Percentiles rank a stretch among this genome's conserved stretches.
These are phyloP conservation scores for Gambusia yucatana DNA, from an alignment of 2,797 vertebrate genomes.

Conservation along the genomic window DNA sequence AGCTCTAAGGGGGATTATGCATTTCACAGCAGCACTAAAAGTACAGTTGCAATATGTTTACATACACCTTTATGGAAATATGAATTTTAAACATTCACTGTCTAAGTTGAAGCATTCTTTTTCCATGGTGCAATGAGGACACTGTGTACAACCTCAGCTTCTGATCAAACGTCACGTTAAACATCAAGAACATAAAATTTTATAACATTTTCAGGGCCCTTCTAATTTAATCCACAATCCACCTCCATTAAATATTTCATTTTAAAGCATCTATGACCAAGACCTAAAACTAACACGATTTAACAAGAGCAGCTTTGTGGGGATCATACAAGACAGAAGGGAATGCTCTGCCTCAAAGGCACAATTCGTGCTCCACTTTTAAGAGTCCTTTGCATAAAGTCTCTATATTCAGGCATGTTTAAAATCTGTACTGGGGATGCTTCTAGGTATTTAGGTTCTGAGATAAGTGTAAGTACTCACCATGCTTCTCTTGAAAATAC, in stretches of 20 bases:
- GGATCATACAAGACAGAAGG: not conserved
- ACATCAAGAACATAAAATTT: not conserved
- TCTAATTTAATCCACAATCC: not conserved
- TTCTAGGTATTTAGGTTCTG: slow-evolving; percentile 2
- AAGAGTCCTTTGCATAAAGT: slow-evolving; percentile 42
- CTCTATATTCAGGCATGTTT: slow-evolving; percentile 12
- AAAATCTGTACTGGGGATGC: slow-evolving; percentile 15
- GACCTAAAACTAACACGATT: not conserved
- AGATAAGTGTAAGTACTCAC: not conserved
- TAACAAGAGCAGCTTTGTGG: not conserved
- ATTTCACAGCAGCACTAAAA: not conserved
- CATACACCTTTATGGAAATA: not conserved
- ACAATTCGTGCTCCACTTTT: slow-evolving; percentile 30
- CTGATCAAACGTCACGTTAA: not conserved
- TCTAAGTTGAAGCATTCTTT: not conserved
- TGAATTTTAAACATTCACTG: not conserved
- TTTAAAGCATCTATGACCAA: slow-evolving; percentile 2
- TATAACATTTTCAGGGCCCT: not conserved
- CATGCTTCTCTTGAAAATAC: not conserved
- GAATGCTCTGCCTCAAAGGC: slow-evolving; percentile 11
- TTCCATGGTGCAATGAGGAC: not conserved
- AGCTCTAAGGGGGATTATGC: not conserved
- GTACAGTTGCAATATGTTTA: not conserved
- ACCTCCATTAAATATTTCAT: not conserved
- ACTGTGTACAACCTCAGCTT: not conserved